These are phyloP conservation scores for Xiphophorus maculatus DNA, from an alignment of 2,113 vertebrate genomes.

Conservation along the genomic window DNA sequence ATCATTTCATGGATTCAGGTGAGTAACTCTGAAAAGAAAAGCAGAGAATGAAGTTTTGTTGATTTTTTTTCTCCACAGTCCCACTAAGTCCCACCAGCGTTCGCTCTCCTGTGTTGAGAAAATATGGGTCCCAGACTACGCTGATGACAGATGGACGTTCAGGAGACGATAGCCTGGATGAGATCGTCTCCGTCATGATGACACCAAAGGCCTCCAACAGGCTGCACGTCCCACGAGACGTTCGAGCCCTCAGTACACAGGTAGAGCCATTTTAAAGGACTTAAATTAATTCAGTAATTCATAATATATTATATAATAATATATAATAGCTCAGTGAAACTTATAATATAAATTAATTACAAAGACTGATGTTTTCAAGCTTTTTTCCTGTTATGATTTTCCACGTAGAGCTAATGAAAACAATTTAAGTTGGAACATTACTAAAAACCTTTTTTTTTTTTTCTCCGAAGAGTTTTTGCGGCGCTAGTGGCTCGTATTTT, in stretches of 20 bases:
- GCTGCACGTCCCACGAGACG: slow-evolving; percentile 66
- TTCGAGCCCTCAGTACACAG: slow-evolving; percentile 70
- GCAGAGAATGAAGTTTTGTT: background rate
- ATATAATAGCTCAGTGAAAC: no score
- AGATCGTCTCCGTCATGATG: slow-evolving; percentile 69
- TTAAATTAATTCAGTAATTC: no score
- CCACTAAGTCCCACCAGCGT: slow-evolving; percentile 34
- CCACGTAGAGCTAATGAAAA: no score
- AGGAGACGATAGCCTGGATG: slow-evolving; percentile 70
- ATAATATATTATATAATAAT: no score
- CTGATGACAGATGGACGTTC: slow-evolving; percentile 43
- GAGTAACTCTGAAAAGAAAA: background rate
- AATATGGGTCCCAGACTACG: slow-evolving; percentile 56
- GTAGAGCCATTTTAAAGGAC: slow-evolving; percentile 44
- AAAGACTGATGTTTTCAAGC: no score
- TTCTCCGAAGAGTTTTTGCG: no score
- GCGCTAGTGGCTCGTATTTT: no score
- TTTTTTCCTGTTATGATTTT: no score
- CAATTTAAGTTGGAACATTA: no score
- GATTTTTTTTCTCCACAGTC: slow-evolving; percentile 15
- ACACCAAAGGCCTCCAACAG: slow-evolving; percentile 65
- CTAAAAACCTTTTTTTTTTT: no score
- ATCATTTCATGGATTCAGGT: background rate
- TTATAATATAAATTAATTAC: no score
- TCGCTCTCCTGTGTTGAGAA: slow-evolving; percentile 45